Conservation (phyloP, 2,113 vertebrate genomes). For the Phaethornis superciliosus region DNA sequence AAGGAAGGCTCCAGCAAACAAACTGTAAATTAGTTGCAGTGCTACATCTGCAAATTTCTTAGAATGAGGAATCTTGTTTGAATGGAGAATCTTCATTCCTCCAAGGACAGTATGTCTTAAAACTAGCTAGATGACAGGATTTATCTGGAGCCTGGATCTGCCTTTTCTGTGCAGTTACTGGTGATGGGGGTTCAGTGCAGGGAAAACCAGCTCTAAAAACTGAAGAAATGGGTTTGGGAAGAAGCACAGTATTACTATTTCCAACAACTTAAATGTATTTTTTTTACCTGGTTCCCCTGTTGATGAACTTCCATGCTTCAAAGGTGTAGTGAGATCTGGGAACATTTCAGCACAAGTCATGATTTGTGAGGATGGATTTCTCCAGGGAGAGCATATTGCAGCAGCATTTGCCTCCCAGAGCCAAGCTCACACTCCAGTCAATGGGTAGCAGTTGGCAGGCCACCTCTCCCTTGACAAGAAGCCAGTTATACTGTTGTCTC, state of each 20-base stretch:
- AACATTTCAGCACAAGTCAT: constrained; percentile 37
- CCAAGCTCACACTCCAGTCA: constrained; percentile 64
- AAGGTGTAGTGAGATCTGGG: constrained; percentile 5
- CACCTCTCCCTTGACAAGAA: constrained; percentile 67
- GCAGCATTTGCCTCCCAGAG: constrained; percentile 37
- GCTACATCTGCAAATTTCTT: neutral
- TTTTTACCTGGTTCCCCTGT: neutral
- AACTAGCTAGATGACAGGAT: neutral
- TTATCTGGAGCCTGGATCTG: neutral
- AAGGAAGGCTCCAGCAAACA: neutral
- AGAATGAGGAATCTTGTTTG: neutral
- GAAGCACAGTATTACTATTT: neutral
- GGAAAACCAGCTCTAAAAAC: neutral
- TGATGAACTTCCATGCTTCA: neutral
- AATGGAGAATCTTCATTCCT: neutral
- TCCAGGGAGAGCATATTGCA: constrained; percentile 47
- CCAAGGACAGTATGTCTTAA: neutral
- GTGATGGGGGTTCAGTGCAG: neutral
- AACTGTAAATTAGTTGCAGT: neutral
- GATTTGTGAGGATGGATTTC: constrained; percentile 19
- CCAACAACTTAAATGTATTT: neutral
- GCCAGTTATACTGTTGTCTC: constrained; percentile 54
- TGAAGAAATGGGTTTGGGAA: neutral
- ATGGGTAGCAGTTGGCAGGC: constrained; percentile 66
- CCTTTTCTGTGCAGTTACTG: neutral